Evolutionary conservation across 1,140 invertebrate species (phyloP).

Genomic region (Drosophila pandora): DNA sequence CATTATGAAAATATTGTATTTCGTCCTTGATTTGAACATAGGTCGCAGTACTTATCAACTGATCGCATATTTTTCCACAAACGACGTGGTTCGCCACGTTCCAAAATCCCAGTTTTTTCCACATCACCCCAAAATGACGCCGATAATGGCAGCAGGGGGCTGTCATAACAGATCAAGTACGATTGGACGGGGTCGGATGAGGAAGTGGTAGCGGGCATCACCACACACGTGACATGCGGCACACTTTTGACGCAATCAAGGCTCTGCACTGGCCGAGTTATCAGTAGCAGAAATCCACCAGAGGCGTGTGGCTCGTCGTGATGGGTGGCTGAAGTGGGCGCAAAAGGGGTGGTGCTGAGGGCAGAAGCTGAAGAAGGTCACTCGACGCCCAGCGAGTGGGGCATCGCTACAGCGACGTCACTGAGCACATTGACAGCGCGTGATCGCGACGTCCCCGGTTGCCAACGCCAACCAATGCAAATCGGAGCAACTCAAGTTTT

Average conservation of each 20-base stretch:
- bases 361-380: conserved; percentile 45
- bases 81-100: conserved; percentile 28
- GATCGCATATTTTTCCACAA: conserved; percentile 43
- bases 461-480: conserved; percentile 51
- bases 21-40: conserved; percentile 42
- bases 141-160: conserved; percentile 24
- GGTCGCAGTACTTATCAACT: conserved; percentile 33
- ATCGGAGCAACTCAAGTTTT: conserved; percentile 16
- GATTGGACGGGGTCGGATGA: conserved; percentile 34
- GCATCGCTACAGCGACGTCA: conserved; percentile 49
- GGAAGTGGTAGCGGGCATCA: conserved; percentile 18
- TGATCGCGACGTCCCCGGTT: conserved; percentile 58
- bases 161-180: conserved; percentile 7
- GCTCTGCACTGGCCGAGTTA: conserved; percentile 52
- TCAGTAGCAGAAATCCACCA: conserved; percentile 39
- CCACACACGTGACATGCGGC: conserved; percentile 47
- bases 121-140: conserved; percentile 40
- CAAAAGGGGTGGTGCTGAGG: neutral
- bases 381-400: conserved; percentile 13
- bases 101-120: conserved; percentile 38
- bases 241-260: conserved; percentile 58
- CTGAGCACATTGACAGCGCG: conserved; percentile 53
- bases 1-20: neutral
- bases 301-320: conserved; percentile 35
- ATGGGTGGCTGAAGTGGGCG: neutral